Conservation (phyloP, 2,797 vertebrate species). For the Aeoliscus strigatus region DNA sequence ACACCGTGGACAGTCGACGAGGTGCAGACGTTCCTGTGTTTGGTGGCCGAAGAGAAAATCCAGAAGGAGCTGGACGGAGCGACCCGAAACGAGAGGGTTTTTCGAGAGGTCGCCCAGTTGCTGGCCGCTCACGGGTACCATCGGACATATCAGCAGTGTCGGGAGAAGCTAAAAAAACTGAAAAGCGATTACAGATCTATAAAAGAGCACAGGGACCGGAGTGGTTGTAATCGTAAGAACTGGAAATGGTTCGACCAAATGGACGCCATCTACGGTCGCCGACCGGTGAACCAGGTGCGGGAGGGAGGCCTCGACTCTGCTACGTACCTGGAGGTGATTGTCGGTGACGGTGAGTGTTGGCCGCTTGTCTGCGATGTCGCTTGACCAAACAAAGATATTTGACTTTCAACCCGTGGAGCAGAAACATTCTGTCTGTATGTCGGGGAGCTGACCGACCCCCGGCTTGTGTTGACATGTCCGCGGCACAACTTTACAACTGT, state of each 20-base stretch:
- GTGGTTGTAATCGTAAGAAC: background rate
- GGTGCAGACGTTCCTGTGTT: background rate
- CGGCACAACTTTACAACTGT: too few species aligned
- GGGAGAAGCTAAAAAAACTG: slow-evolving; percentile 2
- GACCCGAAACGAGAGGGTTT: slow-evolving; percentile 1
- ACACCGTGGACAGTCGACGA: slow-evolving; percentile 1
- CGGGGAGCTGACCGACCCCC: too few species aligned
- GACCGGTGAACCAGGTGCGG: too few species aligned
- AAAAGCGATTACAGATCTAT: slow-evolving; percentile 7
- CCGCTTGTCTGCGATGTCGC: too few species aligned
- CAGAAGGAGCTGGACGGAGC: slow-evolving; percentile 2
- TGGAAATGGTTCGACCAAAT: slow-evolving; percentile 3
- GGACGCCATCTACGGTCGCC: slow-evolving; percentile 6
- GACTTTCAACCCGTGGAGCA: too few species aligned
- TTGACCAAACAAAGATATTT: too few species aligned
- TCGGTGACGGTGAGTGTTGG: too few species aligned
- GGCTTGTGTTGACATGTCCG: too few species aligned
- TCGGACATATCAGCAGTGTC: background rate
- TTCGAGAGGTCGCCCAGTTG: background rate
- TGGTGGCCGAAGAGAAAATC: slow-evolving; percentile 3
- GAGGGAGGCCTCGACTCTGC: too few species aligned
- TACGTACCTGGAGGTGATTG: too few species aligned
- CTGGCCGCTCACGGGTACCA: slow-evolving; percentile 1
- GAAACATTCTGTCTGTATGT: too few species aligned
- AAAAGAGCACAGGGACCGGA: background rate